Evolutionary conservation across 2,113 vertebrate species (phyloP).

Genomic region (Labeo rohita): DNA sequence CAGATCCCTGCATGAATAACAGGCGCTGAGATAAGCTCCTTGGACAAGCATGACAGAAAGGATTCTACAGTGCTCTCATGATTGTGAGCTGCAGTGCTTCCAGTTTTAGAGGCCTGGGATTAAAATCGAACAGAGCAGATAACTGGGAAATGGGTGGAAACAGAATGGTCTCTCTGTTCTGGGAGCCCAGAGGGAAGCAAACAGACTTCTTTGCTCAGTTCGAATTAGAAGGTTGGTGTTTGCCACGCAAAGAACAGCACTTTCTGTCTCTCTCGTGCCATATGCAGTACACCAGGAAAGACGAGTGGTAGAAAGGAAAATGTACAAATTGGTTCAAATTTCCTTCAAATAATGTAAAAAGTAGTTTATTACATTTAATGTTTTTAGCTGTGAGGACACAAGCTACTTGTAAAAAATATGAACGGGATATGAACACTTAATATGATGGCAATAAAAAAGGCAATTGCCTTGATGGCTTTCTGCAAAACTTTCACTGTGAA

Average conservation of each 20-base stretch:
- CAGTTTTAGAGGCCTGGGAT: conserved; percentile 41
- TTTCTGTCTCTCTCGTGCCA: conserved; percentile 6
- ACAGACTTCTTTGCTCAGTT: conserved; percentile 16
- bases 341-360: not conserved
- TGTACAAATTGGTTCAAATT: not conserved
- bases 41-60: conserved; percentile 45
- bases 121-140: conserved; percentile 40
- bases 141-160: conserved; percentile 44
- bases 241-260: conserved; percentile 3
- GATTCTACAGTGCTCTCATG: conserved; percentile 21
- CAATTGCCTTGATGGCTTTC: not conserved
- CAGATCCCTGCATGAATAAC: conserved; percentile 44
- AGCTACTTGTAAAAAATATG: not conserved
- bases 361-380: not conserved
- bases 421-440: not conserved
- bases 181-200: conserved; percentile 13
- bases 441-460: not conserved
- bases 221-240: conserved; percentile 25
- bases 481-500: not conserved
- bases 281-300: not conserved
- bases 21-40: conserved; percentile 34
- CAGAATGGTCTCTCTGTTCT: conserved; percentile 46
- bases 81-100: conserved; percentile 33
- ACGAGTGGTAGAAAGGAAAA: not conserved
- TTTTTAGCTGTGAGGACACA: not conserved